Evolutionary conservation across 2,113 vertebrate genomes (phyloP).

Genomic region (Panthera leo): DNA sequence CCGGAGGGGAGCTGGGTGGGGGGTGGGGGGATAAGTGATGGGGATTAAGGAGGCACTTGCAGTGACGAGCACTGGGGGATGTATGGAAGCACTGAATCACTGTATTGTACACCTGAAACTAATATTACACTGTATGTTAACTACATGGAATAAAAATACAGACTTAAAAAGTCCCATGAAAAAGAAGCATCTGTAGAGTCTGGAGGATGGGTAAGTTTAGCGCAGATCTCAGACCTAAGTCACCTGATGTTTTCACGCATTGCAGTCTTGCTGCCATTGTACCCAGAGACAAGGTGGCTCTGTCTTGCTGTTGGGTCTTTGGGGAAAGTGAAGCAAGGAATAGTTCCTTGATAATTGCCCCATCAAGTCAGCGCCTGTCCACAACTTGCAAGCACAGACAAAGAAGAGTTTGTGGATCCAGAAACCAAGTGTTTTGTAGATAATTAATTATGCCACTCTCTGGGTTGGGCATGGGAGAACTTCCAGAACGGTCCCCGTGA

Average conservation of each 20-base stretch:
- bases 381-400: not conserved
- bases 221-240: not conserved
- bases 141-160: not conserved
- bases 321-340: not conserved
- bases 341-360: rapidly evolving
- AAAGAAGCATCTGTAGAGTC: not conserved
- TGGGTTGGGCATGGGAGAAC: not conserved
- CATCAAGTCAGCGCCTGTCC: not conserved
- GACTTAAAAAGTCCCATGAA: not conserved
- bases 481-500: not conserved
- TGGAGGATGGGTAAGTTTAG: not conserved
- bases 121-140: not conserved
- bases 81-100: not conserved
- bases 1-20: not conserved
- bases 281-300: rapidly evolving
- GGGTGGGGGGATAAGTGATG: not conserved
- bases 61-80: not conserved
- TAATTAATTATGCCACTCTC: not conserved
- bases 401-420: not conserved
- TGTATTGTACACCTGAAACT: not conserved
- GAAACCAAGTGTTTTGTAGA: not conserved
- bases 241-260: too few species aligned
- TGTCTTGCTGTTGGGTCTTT: not conserved
- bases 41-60: not conserved
- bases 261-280: not conserved